phyloP scores from a whole-genome alignment of 2,888 invertebrate genomes.

The Ethmia dodecea region DNA sequence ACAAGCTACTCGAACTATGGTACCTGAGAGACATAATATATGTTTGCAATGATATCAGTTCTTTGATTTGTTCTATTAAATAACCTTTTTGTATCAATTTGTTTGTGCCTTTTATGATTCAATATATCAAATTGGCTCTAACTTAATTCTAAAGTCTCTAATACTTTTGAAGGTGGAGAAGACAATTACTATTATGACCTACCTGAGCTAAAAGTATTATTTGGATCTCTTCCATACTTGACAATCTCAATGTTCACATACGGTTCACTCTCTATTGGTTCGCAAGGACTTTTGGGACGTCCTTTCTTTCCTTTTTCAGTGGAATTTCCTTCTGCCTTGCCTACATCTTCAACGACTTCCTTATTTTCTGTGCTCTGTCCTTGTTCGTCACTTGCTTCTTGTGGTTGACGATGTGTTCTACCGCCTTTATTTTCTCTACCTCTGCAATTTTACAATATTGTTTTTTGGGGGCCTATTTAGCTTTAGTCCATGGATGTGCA shows the following conservation, averaged over 20 bases:
- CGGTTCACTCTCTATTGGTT: conserved; percentile 80
- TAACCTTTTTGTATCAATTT: too few species aligned
- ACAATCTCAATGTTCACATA: conserved; percentile 84
- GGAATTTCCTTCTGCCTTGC: conserved; percentile 36
- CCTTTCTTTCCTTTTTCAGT: conserved; percentile 62
- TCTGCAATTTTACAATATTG: conserved; percentile 39
- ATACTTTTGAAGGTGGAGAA: neutral
- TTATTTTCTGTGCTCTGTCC: conserved; percentile 32
- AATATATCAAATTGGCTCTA: too few species aligned
- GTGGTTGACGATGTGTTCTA: conserved; percentile 41
- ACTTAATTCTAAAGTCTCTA: neutral
- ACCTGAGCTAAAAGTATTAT: conserved; percentile 84
- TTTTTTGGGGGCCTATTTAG: too few species aligned
- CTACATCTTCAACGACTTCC: conserved; percentile 28
- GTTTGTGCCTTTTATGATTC: too few species aligned
- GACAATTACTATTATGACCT: conserved; percentile 15
- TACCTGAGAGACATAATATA: conserved; percentile 58
- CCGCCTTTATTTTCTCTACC: conserved; percentile 67
- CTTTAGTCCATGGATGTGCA: too few species aligned
- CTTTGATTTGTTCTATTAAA: too few species aligned
- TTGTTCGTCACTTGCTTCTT: conserved; percentile 32
- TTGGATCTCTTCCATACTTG: conserved; percentile 83
- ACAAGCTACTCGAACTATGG: conserved; percentile 85
- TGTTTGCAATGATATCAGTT: too few species aligned
- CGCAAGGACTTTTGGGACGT: conserved; percentile 81